Conservation (phyloP, 2,797 vertebrate genomes). For the Nannoperca obscura region DNA sequence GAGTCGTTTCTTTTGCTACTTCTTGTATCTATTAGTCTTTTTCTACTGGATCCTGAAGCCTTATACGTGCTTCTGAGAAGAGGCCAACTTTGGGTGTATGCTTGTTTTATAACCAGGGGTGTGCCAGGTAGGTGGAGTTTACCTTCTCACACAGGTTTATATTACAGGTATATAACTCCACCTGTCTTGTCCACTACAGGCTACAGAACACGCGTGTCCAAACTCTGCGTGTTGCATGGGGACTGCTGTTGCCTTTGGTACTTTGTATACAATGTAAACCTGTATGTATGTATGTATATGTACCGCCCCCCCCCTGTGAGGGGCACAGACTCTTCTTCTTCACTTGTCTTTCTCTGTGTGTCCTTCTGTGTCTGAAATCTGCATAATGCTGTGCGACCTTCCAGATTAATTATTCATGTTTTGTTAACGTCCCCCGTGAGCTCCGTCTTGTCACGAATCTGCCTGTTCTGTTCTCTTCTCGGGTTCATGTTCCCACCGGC, state of each 20-base stretch:
- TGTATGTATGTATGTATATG: constrained; percentile 56
- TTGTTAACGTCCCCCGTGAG: constrained; percentile 51
- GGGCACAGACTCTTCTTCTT: constrained; percentile 30
- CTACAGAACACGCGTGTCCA: constrained; percentile 53
- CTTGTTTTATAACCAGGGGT: constrained; percentile 59
- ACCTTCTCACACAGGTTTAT: background rate
- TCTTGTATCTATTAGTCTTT: constrained; percentile 50
- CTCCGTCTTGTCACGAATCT: constrained; percentile 50
- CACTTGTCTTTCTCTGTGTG: constrained; percentile 36
- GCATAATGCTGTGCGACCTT: constrained; percentile 65
- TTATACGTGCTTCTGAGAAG: constrained; percentile 76
- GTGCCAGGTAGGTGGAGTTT: constrained; percentile 46
- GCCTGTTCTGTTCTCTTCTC: constrained; percentile 43
- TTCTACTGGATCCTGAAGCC: constrained; percentile 77
- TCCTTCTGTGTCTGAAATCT: constrained; percentile 67
- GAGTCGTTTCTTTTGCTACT: constrained; percentile 30
- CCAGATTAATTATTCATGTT: constrained; percentile 63
- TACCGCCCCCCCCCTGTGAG: constrained; percentile 16
- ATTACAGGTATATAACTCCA: constrained; percentile 9
- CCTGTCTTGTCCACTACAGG: constrained; percentile 11
- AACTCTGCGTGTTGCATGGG: constrained; percentile 75
- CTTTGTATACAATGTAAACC: constrained; percentile 71
- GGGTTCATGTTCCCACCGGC: constrained; percentile 28
- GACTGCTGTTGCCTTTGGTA: constrained; percentile 76
- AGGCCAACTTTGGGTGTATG: constrained; percentile 47